Evolutionary conservation across 2,113 vertebrate species (phyloP), one percentile per base, ranked within the genome.

Genomic region (Crocuta crocuta): DNA sequence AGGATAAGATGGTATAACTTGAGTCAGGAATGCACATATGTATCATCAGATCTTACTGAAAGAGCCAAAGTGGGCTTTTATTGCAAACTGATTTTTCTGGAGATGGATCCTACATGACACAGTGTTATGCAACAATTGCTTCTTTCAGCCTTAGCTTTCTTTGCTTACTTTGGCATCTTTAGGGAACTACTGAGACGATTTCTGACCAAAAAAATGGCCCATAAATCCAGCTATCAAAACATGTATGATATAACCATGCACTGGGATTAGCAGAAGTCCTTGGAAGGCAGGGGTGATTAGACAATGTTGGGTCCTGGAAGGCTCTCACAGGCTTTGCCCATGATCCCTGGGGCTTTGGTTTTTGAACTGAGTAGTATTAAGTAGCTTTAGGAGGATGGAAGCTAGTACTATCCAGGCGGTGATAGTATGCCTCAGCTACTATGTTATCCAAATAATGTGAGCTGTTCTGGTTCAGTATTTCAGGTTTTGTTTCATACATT

Each of bases 291-390:
- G 61, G 10, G 43, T 45, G 79, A 76, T 48, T 66, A 76, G 78
- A 66, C 31, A 24, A 43, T 17, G 23, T 33, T 23, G 24, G 71
- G 11, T 7, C 23, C 89, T 15, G 5, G 74, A 86, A 78, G 21
- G 58, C 13, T 10, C 19, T 68, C 33, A 24, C 28, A 31, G 33
- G 19, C 61, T 19, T 88, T 66, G 23, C 9, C 45, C 6, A 26
- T 48, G 85, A 33, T 50, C 33, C 4, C 0, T 3, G 73, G 71
- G 61, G 17, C 24, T 21, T 80, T 50, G 70, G 24, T 16, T 79
- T 96, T 86, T 84, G 53, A 93, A 84, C 39, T 74, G 70, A 76
- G 24, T 8, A 70, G 45, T 55, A 53, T 93, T 73, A 96, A 91
- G 70, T 17, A 70, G 12, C 28, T 31, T 91, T 53, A 53, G 63